Evolutionary conservation across 2,888 invertebrate species (phyloP).

Genomic region (Corbicula japonica): DNA sequence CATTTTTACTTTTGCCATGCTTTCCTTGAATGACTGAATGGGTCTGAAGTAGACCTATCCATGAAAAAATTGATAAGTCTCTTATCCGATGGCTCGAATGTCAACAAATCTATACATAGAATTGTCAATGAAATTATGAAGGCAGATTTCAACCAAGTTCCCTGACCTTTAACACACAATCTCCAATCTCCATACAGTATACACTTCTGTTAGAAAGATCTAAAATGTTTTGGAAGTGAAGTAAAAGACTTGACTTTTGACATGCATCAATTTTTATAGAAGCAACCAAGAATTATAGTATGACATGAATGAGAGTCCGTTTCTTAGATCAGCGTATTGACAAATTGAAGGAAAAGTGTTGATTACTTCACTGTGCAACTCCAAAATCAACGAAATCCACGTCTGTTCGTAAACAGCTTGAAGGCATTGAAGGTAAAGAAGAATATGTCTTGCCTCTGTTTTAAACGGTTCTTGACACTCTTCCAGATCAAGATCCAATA

Average conservation of each 20-base stretch:
- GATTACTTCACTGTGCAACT: too few relatives aligned
- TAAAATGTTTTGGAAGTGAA: constrained; percentile 20
- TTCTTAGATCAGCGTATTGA: too few relatives aligned
- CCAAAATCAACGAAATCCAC: too few relatives aligned
- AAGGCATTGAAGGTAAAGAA: too few relatives aligned
- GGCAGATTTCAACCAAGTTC: constrained; percentile 4
- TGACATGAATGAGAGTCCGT: constrained; percentile 39
- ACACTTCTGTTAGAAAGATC: constrained; percentile 38
- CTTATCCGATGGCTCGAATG: constrained; percentile 41
- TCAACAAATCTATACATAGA: constrained; percentile 39
- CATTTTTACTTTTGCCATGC: constrained; percentile 35
- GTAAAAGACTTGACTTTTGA: constrained; percentile 36
- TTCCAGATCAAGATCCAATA: too few relatives aligned
- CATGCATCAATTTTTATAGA: constrained; percentile 38
- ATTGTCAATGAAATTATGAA: constrained; percentile 23
- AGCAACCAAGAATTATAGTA: constrained; percentile 22
- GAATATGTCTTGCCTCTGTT: too few relatives aligned
- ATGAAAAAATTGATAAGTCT: constrained; percentile 34
- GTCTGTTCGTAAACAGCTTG: too few relatives aligned
- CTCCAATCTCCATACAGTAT: constrained; percentile 23
- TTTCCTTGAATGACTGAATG: constrained; percentile 8
- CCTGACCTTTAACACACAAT: constrained; percentile 42
- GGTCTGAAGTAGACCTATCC: constrained; percentile 12
- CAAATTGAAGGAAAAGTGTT: too few relatives aligned
- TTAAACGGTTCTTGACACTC: too few relatives aligned